Conservation (phyloP, 2,797 vertebrate species). For the Sebastes oblongus region DNA sequence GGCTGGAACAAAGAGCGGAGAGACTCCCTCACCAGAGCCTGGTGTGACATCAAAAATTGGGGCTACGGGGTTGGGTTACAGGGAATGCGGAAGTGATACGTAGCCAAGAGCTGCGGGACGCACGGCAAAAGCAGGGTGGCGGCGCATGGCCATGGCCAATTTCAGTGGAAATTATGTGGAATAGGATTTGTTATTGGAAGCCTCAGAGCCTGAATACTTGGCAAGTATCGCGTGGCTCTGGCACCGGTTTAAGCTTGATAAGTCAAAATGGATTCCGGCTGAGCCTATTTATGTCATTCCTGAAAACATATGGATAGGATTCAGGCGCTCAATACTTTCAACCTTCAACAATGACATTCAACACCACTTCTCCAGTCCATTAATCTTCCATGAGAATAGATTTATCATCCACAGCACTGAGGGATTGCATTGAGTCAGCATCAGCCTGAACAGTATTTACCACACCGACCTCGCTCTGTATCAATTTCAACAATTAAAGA, state of each 20-base stretch:
- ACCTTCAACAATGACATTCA: conserved; percentile 84
- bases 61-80: conserved; percentile 69
- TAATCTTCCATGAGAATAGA: conserved; percentile 82
- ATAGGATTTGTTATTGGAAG: conserved; percentile 80
- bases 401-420: conserved; percentile 72
- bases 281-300: conserved; percentile 84
- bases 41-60: conserved; percentile 69
- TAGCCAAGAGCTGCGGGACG: conserved; percentile 59
- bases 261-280: conserved; percentile 82
- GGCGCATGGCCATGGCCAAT: conserved; percentile 70
- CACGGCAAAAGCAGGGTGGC: conserved; percentile 61
- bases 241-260: conserved; percentile 79
- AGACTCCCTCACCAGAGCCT: conserved; percentile 68
- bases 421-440: conserved; percentile 69
- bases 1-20: conserved; percentile 78
- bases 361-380: conserved; percentile 81
- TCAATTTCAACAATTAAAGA: conserved; percentile 68
- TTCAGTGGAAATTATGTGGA: conserved; percentile 79
- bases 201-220: conserved; percentile 75
- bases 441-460: conserved; percentile 63
- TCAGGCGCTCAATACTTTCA: conserved; percentile 80
- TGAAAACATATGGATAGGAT: conserved; percentile 85
- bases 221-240: conserved; percentile 71
- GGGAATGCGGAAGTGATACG: conserved; percentile 64
- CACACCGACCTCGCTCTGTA: conserved; percentile 55